Evolutionary conservation across 2,888 invertebrate species (phyloP), one percentile per base, ranked within the genome.

Genomic region (Coelinius sp.): DNA sequence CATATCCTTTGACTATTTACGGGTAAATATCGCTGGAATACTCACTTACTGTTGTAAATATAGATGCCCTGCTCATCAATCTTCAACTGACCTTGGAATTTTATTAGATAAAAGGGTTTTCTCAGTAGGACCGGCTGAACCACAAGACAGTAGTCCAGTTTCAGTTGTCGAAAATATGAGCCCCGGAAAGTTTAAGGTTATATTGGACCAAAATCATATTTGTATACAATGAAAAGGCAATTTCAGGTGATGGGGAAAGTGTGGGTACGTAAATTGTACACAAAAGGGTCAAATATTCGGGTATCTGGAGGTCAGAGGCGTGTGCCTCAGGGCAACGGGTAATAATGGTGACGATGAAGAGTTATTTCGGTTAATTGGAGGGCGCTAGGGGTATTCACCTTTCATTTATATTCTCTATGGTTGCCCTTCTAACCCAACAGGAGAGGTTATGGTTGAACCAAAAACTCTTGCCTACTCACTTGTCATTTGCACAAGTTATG

Each of bases 341-440:
- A 82, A 82, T 85, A 82, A 81, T 82, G 77, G 81, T 70, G 25
- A 77, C 81, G 80, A 82, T 84, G 80, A 84, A 83, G 79, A 80
- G 80, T 80, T 81, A 49, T 66, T 79, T 81, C 78, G 73, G 77
- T 78, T 78, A 79, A 84, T 82, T 81, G 78, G 75, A 79, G 78
- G 77, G 75, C 76, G 65, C 72, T 72, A 71, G 31, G 27, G 24
- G 63, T 75, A 49, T 49, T 20, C 20, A 8, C 22, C 41, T n/a
- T 41, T 52, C 22, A 52, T 3, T 22, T 52, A 52, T 52, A 12
- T n/a, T 25, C 8, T 24, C 52, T 25, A 12, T 41, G n/a, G n/a
- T n/a, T 10, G n/a, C n/a, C n/a, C 41, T 35, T 17, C 8, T 49
- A 49, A 49, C 59, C 31, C 56, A 24, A 22, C n/a, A 25, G 25